A percentile compares a stretch with the other conserved stretches of the same genome.
Conservation (phyloP, 2,113 vertebrate genomes). For the Anolis sagrei region DNA sequence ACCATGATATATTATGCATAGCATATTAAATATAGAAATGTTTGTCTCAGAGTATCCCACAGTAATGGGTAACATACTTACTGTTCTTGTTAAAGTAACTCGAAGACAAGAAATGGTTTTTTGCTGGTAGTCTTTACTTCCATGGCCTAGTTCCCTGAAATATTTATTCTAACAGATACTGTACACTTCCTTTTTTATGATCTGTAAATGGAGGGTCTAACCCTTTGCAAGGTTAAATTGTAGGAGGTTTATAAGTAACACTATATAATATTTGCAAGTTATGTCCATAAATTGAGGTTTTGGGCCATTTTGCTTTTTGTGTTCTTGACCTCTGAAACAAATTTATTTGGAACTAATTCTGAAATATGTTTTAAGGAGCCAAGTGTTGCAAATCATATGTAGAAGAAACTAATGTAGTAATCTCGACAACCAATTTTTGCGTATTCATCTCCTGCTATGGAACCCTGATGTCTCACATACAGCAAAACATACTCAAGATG, state of each 20-base stretch:
- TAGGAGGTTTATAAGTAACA: not conserved
- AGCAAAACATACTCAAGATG: not conserved
- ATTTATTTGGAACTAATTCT: not conserved
- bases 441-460: not conserved
- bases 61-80: not conserved
- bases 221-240: not conserved
- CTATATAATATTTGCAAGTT: not conserved
- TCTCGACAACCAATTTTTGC: not conserved
- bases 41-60: not conserved
- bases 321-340: not conserved
- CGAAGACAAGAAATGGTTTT: not conserved
- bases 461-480: not conserved
- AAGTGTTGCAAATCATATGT: not conserved
- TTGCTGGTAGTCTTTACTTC: not conserved
- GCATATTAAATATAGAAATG: not conserved
- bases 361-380: not conserved
- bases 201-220: not conserved
- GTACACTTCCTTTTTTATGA: not conserved
- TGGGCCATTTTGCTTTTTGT: conserved; percentile 22
- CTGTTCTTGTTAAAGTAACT: not conserved
- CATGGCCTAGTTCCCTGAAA: not conserved
- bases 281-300: not conserved
- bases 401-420: not conserved
- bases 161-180: not conserved
- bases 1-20: not conserved